These are phyloP conservation scores for Clitarchus hookeri DNA, from an alignment of 2,888 invertebrate species.

Conservation along the genomic window DNA sequence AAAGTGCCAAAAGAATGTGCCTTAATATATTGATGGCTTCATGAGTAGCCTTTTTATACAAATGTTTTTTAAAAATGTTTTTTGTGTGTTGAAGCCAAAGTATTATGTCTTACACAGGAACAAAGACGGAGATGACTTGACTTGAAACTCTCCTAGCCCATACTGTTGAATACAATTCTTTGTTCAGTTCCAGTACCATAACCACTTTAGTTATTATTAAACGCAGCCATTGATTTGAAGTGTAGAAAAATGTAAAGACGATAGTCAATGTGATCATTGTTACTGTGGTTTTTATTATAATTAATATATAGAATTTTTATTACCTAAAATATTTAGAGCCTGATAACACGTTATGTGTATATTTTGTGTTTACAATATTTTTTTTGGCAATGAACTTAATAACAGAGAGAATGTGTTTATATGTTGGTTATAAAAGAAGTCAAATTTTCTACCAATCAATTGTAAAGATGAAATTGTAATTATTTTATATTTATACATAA, in stretches of 20 bases:
- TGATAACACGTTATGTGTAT: neutral
- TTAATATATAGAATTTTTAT: neutral
- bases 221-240: neutral
- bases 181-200: neutral
- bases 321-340: neutral
- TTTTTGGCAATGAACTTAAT: neutral
- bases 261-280: constrained; percentile 8
- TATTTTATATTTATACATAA: neutral
- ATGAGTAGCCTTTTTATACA: neutral
- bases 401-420: neutral
- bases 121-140: neutral
- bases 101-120: neutral
- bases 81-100: neutral
- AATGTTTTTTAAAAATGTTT: neutral
- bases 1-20: neutral
- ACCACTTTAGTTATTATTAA: neutral
- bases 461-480: neutral
- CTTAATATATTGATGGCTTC: neutral
- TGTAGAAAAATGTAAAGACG: neutral
- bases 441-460: neutral
- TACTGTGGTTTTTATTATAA: neutral
- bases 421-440: neutral
- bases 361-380: neutral
- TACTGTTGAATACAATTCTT: neutral
- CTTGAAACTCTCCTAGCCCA: neutral